These are phyloP conservation scores for Ailurus styani DNA, from an alignment of 2,113 vertebrate species.

Conservation along the genomic window DNA sequence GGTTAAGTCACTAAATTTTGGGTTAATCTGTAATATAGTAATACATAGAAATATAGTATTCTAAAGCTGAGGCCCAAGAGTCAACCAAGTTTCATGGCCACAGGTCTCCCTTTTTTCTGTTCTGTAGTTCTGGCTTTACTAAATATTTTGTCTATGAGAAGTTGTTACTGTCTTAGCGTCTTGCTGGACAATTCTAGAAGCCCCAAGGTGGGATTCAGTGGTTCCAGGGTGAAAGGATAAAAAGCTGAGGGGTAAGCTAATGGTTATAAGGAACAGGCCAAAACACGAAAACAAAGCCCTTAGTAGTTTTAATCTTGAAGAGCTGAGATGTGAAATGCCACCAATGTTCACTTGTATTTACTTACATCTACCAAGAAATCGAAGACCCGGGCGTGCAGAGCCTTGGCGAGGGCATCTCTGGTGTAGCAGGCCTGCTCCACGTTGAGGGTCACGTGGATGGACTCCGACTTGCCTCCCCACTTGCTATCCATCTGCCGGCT, in stretches of 20 bases:
- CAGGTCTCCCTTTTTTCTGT: neutral
- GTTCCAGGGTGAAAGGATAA: neutral
- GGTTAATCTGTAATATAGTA: neutral
- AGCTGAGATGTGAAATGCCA: neutral
- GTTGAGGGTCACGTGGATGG: conserved; percentile 95
- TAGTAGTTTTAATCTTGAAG: neutral
- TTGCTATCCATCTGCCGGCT: conserved; percentile 99
- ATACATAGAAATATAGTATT: neutral
- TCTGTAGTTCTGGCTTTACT: neutral
- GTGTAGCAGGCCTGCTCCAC: conserved; percentile 98
- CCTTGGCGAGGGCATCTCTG: conserved; percentile 95
- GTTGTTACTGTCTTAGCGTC: neutral
- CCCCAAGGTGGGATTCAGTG: neutral
- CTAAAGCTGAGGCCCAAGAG: neutral
- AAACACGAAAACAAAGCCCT: neutral
- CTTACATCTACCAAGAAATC: conserved; percentile 96
- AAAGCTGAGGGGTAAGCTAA: neutral
- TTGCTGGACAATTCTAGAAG: neutral
- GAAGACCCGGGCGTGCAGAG: conserved; percentile 93
- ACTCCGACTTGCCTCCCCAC: conserved; percentile 95
- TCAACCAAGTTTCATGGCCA: neutral
- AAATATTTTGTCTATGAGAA: neutral
- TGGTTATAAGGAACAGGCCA: neutral
- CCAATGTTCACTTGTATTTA: neutral
- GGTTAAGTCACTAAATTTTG: neutral